Percentiles rank a stretch among this genome's conserved stretches.
These are phyloP conservation scores for Drosophila bifasciata DNA, from an alignment of 1,140 invertebrate genomes.

Conservation along the genomic window DNA sequence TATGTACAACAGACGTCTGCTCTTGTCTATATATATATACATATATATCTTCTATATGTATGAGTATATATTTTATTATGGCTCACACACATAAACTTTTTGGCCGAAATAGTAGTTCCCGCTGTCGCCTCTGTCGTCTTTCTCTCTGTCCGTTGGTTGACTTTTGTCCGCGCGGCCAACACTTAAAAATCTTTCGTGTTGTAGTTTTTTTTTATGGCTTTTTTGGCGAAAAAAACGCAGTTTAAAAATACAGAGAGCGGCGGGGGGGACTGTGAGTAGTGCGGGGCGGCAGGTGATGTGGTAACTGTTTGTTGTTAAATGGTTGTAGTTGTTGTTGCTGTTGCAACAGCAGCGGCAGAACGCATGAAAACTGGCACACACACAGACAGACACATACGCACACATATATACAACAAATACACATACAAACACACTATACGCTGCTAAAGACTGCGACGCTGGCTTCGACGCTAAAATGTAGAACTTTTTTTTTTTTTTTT, in stretches of 20 bases:
- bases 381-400: constrained; percentile 26
- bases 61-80: constrained; percentile 61
- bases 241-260: constrained; percentile 68
- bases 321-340: constrained; percentile 57
- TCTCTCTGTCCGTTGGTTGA: constrained; percentile 56
- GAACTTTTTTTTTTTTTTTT: constrained; percentile 45
- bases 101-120: constrained; percentile 53
- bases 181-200: constrained; percentile 51
- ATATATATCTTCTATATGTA: constrained; percentile 2
- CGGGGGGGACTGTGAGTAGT: background rate
- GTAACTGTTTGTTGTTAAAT: constrained; percentile 62
- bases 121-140: constrained; percentile 10
- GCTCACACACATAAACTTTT: constrained; percentile 38
- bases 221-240: constrained; percentile 80
- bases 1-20: background rate
- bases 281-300: constrained; percentile 49
- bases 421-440: constrained; percentile 38
- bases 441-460: constrained; percentile 21
- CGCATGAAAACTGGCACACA: constrained; percentile 80
- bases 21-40: background rate
- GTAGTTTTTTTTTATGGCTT: constrained; percentile 70
- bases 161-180: constrained; percentile 60
- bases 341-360: constrained; percentile 54
- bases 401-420: constrained; percentile 19
- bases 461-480: constrained; percentile 51